phyloP scores from a whole-genome alignment of 2,797 vertebrate genomes.

The Australoheros facetus region DNA sequence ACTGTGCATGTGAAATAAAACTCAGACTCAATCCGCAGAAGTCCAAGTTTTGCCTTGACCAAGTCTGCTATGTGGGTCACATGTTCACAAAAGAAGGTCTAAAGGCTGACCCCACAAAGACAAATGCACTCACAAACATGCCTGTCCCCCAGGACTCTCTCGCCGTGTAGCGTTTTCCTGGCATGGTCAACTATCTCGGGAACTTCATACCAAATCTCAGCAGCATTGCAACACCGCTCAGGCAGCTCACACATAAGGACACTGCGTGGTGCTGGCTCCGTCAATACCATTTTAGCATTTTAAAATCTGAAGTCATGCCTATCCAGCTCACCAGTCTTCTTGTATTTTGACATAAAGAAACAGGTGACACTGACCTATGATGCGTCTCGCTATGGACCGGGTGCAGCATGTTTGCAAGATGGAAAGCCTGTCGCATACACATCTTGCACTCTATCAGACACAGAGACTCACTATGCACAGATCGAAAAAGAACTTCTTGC shows the following conservation, averaged over 20 bases:
- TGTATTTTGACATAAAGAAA: not conserved
- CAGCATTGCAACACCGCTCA: slow-evolving; percentile 2
- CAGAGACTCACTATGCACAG: slow-evolving; percentile 9
- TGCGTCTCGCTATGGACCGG: slow-evolving; percentile 11
- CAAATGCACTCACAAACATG: not conserved
- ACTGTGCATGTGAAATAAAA: no score
- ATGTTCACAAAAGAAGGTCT: no score
- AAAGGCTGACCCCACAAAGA: no score
- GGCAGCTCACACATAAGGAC: slow-evolving; percentile 7
- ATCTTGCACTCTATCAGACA: not conserved
- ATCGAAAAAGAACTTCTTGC: slow-evolving; percentile 17
- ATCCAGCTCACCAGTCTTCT: not conserved
- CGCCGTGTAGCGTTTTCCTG: slow-evolving; percentile 12
- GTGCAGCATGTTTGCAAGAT: not conserved
- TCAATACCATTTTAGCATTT: slow-evolving; percentile 21
- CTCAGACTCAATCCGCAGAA: slow-evolving; percentile 10
- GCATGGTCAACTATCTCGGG: slow-evolving; percentile 33
- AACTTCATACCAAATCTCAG: slow-evolving; percentile 7
- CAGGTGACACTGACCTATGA: slow-evolving; percentile 20
- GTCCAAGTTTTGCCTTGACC: slow-evolving; percentile 21
- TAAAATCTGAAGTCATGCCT: not conserved
- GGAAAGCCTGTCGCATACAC: not conserved
- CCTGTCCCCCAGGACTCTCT: not conserved
- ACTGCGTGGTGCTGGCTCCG: slow-evolving; percentile 28
- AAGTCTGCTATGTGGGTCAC: slow-evolving; percentile 6